These are phyloP conservation scores for Aleadryas rufinucha DNA, from an alignment of 2,113 vertebrate genomes.

Conservation along the genomic window DNA sequence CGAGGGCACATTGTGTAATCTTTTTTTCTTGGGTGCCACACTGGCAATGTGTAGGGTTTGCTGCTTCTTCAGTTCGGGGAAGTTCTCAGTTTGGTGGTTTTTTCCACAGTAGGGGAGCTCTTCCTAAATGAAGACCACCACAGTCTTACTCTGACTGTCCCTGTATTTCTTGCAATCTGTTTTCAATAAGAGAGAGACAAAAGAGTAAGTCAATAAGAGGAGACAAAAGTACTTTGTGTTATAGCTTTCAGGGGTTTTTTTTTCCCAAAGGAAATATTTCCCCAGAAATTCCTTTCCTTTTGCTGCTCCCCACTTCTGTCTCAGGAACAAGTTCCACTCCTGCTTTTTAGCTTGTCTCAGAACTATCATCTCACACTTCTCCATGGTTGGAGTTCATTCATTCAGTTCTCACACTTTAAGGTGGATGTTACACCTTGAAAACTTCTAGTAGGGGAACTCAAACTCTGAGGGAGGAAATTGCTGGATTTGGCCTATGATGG, in stretches of 20 bases:
- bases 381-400: not conserved
- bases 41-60: not conserved
- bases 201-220: not conserved
- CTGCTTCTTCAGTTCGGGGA: not conserved
- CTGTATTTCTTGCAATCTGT: not conserved
- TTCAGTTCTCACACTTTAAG: not conserved
- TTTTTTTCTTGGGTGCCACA: not conserved
- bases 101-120: not conserved
- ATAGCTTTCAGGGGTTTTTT: accelerated
- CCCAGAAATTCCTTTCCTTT: not conserved
- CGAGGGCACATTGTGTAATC: constrained; percentile 36
- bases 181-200: not conserved
- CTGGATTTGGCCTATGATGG: not conserved
- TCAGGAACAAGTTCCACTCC: not conserved
- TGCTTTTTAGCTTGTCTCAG: not conserved
- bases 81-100: not conserved
- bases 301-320: not conserved
- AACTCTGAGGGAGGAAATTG: not conserved
- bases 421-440: not conserved
- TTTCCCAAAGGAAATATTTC: not conserved
- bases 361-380: not conserved
- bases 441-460: not conserved
- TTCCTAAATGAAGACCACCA: not conserved
- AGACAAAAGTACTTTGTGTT: not conserved
- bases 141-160: not conserved